Conservation (phyloP, 2,113 vertebrate species). For the Procavia capensis region DNA sequence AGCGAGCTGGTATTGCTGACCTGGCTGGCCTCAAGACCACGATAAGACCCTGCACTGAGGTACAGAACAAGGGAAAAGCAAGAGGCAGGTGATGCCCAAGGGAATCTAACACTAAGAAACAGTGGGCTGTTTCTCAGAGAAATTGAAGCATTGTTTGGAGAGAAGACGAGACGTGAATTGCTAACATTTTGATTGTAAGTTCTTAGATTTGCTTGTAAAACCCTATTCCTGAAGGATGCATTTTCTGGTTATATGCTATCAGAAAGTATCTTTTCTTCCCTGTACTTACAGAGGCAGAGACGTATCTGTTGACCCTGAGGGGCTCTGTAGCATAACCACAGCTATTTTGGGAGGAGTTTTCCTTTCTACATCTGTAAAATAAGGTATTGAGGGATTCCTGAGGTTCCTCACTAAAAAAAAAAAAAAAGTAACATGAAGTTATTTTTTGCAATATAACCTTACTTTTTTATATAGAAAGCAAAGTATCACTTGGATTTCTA, state of each 20-base stretch:
- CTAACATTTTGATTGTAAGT: neutral
- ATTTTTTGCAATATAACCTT: neutral
- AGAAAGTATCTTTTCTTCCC: slow-evolving; percentile 11
- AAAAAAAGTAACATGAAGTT: neutral
- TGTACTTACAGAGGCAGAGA: neutral
- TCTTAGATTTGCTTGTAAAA: slow-evolving; percentile 18
- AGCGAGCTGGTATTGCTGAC: neutral
- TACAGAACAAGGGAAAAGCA: neutral
- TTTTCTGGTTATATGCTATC: neutral
- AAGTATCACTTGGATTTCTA: neutral
- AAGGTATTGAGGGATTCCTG: neutral
- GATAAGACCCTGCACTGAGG: neutral
- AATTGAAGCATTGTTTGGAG: neutral
- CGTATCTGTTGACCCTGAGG: neutral
- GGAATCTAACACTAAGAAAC: neutral
- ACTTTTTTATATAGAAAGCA: neutral
- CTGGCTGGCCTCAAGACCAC: neutral
- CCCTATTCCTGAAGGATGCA: fast-evolving
- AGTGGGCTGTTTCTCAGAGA: neutral
- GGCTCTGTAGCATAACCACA: neutral
- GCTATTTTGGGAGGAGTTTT: neutral
- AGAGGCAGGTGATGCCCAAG: neutral
- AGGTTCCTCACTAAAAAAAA: neutral
- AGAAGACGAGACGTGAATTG: neutral
- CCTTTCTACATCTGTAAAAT: neutral